Percentiles rank a stretch among this genome's conserved stretches.
phyloP scores from a whole-genome alignment of 2,113 vertebrate genomes.

The Embiotoca jacksoni region DNA sequence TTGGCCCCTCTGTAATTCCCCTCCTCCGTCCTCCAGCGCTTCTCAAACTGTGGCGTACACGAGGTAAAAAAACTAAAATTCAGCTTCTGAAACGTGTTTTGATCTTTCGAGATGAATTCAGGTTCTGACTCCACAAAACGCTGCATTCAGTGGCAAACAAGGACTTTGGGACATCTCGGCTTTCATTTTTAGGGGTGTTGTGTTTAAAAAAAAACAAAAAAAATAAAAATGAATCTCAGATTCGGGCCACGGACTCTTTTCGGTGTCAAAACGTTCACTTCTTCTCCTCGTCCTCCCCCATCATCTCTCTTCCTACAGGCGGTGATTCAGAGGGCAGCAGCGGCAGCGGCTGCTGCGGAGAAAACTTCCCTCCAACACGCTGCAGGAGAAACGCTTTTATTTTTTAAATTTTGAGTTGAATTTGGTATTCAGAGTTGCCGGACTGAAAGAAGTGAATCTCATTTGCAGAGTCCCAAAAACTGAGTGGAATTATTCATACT shows the following conservation, averaged over 20 bases:
- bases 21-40: conserved; percentile 10
- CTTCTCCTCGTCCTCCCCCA: conserved; percentile 45
- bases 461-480: background rate
- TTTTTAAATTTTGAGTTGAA: background rate
- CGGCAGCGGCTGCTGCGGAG: background rate
- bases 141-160: background rate
- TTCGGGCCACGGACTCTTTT: conserved; percentile 3
- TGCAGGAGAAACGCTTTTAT: background rate
- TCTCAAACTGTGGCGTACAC: background rate
- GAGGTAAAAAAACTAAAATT: background rate
- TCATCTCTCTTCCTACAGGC: conserved; percentile 49
- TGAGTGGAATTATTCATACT: conserved; percentile 1
- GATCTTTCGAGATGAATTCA: background rate
- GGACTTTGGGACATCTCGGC: background rate
- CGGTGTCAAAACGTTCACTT: conserved; percentile 38
- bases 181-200: background rate
- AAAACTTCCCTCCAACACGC: background rate
- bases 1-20: conserved; percentile 54
- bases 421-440: conserved; percentile 7
- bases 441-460: conserved; percentile 1
- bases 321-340: conserved; percentile 51
- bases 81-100: background rate
- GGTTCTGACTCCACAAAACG: background rate
- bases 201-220: background rate
- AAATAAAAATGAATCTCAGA: background rate